Conservation (phyloP, 2,888 invertebrate species). For the Eupithecia centaureata region DNA sequence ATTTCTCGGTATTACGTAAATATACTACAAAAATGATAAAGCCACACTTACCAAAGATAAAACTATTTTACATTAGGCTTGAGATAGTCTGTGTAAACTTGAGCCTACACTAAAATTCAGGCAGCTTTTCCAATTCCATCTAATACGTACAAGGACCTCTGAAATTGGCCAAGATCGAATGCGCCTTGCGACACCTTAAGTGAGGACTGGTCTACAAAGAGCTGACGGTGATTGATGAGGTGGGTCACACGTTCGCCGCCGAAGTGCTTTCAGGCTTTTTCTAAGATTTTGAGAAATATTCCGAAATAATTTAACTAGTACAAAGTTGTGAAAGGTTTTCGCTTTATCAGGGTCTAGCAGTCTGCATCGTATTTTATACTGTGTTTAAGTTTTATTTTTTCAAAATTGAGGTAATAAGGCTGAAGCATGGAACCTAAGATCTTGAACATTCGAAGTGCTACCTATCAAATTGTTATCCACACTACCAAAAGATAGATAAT, state of each 20-base stretch:
- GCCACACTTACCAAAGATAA: no score
- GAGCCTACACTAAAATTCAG: not conserved
- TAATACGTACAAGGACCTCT: constrained; percentile 3
- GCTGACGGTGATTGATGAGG: constrained; percentile 68
- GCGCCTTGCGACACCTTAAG: constrained; percentile 47
- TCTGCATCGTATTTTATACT: not conserved
- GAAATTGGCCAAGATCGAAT: constrained; percentile 25
- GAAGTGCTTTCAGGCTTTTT: constrained; percentile 45
- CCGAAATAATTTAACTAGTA: constrained; percentile 13
- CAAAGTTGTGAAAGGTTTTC: constrained; percentile 11
- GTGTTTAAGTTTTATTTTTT: not conserved
- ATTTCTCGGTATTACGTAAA: no score
- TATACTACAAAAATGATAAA: no score
- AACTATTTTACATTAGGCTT: no score
- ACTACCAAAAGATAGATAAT: not conserved
- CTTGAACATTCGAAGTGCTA: not conserved
- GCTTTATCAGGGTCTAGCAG: not conserved
- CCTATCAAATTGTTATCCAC: not conserved
- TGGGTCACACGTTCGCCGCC: constrained; percentile 53
- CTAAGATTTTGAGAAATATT: constrained; percentile 35
- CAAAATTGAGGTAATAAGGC: not conserved
- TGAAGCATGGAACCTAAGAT: not conserved
- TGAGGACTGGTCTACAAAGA: constrained; percentile 67
- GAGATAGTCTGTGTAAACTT: not conserved
- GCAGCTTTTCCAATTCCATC: constrained; percentile 18